These are phyloP conservation scores for Siderastrea radians DNA, from an alignment of 92 coral and sea anemone genomes.

Conservation along the genomic window DNA sequence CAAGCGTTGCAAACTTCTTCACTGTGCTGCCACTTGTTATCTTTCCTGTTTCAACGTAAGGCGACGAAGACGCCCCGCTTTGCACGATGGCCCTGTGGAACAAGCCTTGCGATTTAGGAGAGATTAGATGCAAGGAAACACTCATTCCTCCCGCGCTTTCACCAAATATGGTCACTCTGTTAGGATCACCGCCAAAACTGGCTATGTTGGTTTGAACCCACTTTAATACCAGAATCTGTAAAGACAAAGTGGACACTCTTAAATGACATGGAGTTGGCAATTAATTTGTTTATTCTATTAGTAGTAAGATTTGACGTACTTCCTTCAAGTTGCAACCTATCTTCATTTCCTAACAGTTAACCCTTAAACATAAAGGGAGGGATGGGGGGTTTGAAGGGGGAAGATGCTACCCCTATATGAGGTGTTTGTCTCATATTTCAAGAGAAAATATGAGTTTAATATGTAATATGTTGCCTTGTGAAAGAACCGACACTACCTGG, in stretches of 20 bases:
- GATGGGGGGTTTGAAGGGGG: too few species aligned
- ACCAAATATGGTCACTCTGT: conserved; percentile 56
- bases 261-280: not conserved
- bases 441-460: too few species aligned
- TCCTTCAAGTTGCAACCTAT: too few species aligned
- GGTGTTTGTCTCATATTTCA: too few species aligned
- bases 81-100: conserved; percentile 20
- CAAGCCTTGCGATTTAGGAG: conserved; percentile 14
- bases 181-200: conserved; percentile 62
- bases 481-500: conserved; percentile 53
- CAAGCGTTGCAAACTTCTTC: not conserved
- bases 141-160: conserved; percentile 62
- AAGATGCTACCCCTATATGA: too few species aligned
- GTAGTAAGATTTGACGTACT: too few species aligned
- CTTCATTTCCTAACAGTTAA: too few species aligned
- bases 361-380: too few species aligned
- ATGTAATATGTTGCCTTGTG: too few species aligned
- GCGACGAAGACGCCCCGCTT: conserved; percentile 15
- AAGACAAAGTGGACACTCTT: not conserved
- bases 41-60: not conserved
- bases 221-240: conserved; percentile 17
- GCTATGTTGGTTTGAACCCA: conserved; percentile 59
- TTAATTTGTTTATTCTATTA: too few species aligned
- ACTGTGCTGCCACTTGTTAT: not conserved
- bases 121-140: conserved; percentile 51